A percentile compares a stretch with the other conserved stretches of the same genome.
phyloP scores from a whole-genome alignment of 2,113 vertebrate species.

The Oreocharis arfaki region DNA sequence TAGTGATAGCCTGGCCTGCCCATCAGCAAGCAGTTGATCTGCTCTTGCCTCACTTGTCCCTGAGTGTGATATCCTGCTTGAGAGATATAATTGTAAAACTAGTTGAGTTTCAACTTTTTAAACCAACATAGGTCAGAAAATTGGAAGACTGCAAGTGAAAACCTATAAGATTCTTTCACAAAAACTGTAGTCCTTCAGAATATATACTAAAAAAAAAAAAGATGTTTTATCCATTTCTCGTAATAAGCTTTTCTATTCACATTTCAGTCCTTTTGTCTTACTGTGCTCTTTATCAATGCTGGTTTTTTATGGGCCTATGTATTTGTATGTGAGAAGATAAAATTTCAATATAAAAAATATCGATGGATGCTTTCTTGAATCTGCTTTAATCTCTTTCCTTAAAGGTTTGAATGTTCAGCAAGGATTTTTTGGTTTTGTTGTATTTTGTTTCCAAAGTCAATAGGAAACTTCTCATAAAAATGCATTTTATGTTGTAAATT shows the following conservation, averaged over 20 bases:
- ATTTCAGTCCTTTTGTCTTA: neutral
- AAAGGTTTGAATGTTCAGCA: neutral
- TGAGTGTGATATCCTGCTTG: neutral
- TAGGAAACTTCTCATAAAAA: neutral
- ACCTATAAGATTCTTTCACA: neutral
- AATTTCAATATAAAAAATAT: neutral
- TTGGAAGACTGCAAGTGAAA: neutral
- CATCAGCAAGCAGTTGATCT: neutral
- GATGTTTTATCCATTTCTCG: neutral
- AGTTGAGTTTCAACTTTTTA: neutral
- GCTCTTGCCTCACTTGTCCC: neutral
- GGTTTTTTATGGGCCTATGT: neutral
- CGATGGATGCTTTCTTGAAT: neutral
- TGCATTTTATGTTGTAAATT: neutral
- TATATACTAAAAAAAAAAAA: neutral
- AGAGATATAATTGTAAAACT: neutral
- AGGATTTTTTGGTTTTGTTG: neutral
- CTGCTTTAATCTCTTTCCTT: neutral
- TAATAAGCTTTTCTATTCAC: neutral
- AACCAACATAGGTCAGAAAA: neutral
- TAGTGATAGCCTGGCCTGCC: neutral
- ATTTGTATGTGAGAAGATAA: neutral
- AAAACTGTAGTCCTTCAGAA: neutral
- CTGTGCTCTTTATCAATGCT: neutral
- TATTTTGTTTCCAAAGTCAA: neutral